Conservation (phyloP, 2,888 invertebrate genomes). For the Melipona beecheii region DNA sequence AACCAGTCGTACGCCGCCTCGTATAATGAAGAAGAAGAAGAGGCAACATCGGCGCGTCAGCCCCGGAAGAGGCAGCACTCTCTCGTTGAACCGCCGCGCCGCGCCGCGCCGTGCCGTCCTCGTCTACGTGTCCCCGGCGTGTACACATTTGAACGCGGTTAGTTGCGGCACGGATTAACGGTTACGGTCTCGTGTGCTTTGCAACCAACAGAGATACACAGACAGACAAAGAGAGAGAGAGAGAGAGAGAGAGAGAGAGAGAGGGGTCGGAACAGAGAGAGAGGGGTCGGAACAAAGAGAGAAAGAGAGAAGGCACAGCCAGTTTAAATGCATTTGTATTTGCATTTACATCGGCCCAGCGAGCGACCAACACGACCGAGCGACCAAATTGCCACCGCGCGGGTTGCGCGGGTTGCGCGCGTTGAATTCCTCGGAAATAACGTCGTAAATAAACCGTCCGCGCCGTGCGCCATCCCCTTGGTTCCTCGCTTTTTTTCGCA, state of each 20-base stretch:
- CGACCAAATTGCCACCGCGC: slow-evolving; percentile 72
- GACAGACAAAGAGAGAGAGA: neutral
- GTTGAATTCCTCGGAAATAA: slow-evolving; percentile 70
- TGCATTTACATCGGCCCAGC: slow-evolving; percentile 75
- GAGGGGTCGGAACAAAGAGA: slow-evolving; percentile 6
- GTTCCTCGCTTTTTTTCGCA: slow-evolving; percentile 23
- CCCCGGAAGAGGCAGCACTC: slow-evolving; percentile 46
- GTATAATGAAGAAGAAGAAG: slow-evolving; percentile 67
- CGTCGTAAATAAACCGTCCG: slow-evolving; percentile 69
- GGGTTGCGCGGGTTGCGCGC: slow-evolving; percentile 51
- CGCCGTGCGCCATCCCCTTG: slow-evolving; percentile 34
- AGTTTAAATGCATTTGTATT: slow-evolving; percentile 76
- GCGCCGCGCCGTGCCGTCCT: neutral
- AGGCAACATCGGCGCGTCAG: slow-evolving; percentile 48
- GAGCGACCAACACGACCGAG: slow-evolving; percentile 65
- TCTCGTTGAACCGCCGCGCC: slow-evolving; percentile 33
- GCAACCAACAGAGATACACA: slow-evolving; percentile 3
- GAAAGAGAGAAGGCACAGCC: slow-evolving; percentile 33
- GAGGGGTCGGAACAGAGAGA: neutral
- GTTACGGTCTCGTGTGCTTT: slow-evolving; percentile 59
- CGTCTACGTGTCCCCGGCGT: slow-evolving; percentile 45
- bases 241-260: neutral
- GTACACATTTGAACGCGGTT: slow-evolving; percentile 67
- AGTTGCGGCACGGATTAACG: slow-evolving; percentile 72
- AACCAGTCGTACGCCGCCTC: slow-evolving; percentile 49